Percentiles rank a stretch among this genome's conserved stretches.
Evolutionary conservation across 2,888 invertebrate species (phyloP).

Genomic region (Nephrotoma flavescens): DNA sequence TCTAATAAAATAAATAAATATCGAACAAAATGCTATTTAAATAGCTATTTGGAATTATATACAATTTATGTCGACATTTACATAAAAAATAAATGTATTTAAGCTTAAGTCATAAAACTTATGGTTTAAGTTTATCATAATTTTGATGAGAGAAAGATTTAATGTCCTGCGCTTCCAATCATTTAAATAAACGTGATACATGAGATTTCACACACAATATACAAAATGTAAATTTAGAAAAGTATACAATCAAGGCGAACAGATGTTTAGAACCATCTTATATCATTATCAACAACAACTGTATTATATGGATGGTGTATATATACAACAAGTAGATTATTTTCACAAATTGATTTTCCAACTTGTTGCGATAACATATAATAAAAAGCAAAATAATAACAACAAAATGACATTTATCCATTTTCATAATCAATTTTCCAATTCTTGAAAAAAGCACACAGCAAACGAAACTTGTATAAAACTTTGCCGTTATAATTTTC

Average conservation of each 20-base stretch:
- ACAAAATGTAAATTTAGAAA: not conserved
- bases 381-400: not conserved
- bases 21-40: not conserved
- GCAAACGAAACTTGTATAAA: not conserved
- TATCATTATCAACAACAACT: not conserved
- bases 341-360: not conserved
- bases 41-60: not conserved
- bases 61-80: not conserved
- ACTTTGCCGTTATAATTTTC: not conserved
- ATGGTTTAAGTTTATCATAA: not conserved
- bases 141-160: not conserved
- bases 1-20: not conserved
- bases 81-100: not conserved
- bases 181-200: not conserved
- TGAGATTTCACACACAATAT: not conserved
- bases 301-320: not conserved
- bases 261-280: not conserved
- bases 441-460: not conserved
- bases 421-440: not conserved
- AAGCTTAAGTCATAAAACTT: not conserved
- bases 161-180: not conserved
- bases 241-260: not conserved
- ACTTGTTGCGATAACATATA: not conserved
- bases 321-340: not conserved
- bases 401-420: not conserved